Evolutionary conservation across 2,888 invertebrate genomes (phyloP), one percentile per base, ranked within the genome.

Genomic region (Tolmerus cingulatus): DNA sequence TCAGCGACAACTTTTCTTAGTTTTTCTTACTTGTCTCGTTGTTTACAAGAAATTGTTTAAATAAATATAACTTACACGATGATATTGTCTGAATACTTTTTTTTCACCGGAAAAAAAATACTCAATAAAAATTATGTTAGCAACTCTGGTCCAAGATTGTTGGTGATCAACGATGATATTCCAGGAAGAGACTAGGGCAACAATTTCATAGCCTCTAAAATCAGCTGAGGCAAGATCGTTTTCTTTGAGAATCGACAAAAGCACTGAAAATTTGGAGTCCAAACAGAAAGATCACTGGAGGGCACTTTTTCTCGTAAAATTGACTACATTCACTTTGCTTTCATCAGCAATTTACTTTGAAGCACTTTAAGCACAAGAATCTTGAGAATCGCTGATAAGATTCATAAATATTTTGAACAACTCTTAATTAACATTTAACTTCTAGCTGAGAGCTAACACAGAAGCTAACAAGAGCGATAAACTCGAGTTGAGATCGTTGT

Each of bases 1-100:
- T n/a, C 27, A 79, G 19, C 19, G 23, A 51, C 37, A 82, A 82
- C 12, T 40, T 19, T 82, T 81, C 30, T 55, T 19, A 16, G 74
- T 79, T 46, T 79, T 81, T 81, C 51, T 82, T n/a, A n/a, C 57
- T 19, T 8, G 19, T n/a, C 19, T 40, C 16, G 19, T 43, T 82
- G 82, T 82, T 82, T 55, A 82, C 82, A 57, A 57, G 37, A 37
- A 57, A 82, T 82, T 82, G 82, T 82, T 82, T 82, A 82, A 82
- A 82, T 66, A 82, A 82, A 82, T 66, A 81, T 12, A 78, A 82
- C 82, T 82, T 82, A 82, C 82, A 82, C 40, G 57, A 66, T 66
- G 57, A 82, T 27, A 37, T 46, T 57, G 40, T 5, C 81, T 30
- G 66, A 12, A 9, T n/a, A n/a, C n/a, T 78, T 40, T 19, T 81